Percentiles rank a stretch among this genome's conserved stretches.
phyloP scores from a whole-genome alignment of 2,113 vertebrate species.

The Agapornis roseicollis region DNA sequence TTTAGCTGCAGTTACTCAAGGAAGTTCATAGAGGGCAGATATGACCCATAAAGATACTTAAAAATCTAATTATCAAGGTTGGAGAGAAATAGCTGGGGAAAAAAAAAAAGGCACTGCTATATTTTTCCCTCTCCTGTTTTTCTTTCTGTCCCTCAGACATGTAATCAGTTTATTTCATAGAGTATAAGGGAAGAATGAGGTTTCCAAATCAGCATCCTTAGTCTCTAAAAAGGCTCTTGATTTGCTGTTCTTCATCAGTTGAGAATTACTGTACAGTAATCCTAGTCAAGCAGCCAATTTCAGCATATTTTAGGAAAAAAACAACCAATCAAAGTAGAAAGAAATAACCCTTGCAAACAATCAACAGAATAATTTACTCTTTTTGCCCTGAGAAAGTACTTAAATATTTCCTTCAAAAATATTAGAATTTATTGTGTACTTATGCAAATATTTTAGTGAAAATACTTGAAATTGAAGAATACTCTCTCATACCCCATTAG shows the following conservation, averaged over 20 bases:
- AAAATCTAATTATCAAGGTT: background rate
- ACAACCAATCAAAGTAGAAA: background rate
- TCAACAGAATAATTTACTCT: background rate
- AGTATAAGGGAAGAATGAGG: background rate
- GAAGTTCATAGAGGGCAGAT: background rate
- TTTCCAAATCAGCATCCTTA: background rate
- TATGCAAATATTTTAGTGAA: background rate
- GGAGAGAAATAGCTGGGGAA: background rate
- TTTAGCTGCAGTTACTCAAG: background rate
- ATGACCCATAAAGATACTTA: background rate
- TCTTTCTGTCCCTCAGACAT: background rate
- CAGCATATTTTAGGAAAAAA: background rate
- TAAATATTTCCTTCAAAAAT: background rate
- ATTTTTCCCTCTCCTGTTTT: background rate
- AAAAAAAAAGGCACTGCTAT: background rate
- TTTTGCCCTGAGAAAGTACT: background rate
- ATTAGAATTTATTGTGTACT: background rate
- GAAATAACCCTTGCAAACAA: background rate
- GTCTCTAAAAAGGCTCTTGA: background rate
- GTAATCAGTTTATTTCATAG: background rate
- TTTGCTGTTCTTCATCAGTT: background rate
- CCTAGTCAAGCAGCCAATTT: background rate
- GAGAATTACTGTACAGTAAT: background rate
- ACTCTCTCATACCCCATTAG: background rate
- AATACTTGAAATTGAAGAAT: background rate